phyloP scores from a whole-genome alignment of 2,797 vertebrate species.

The Enteromius afrohamiltoni region DNA sequence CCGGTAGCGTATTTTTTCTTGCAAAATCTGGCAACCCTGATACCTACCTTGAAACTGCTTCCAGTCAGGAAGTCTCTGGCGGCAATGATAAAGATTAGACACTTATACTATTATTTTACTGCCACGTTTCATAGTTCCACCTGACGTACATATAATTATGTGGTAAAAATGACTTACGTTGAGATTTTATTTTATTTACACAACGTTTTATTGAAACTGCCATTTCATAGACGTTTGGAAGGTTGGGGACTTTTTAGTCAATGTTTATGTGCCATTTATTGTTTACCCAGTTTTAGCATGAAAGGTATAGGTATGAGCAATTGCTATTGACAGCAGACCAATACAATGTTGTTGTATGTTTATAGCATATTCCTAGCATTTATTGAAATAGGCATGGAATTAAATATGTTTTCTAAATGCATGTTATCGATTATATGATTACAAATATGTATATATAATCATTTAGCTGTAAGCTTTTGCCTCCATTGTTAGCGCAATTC shows the following conservation, averaged over 20 bases:
- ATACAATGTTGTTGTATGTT: not conserved
- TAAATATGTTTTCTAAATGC: not conserved
- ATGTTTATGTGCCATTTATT: not conserved
- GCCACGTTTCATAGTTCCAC: not conserved
- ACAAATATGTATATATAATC: not conserved
- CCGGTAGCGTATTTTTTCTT: not conserved
- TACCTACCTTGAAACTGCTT: not conserved
- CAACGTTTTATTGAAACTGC: not conserved
- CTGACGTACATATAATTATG: not conserved
- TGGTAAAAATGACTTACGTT: not conserved
- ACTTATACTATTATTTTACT: not conserved
- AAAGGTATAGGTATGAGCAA: not conserved
- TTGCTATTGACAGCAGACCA: not conserved
- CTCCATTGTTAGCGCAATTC: not conserved
- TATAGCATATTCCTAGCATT: not conserved
- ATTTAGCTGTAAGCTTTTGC: not conserved
- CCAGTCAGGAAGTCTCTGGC: not conserved
- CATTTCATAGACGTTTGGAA: not conserved
- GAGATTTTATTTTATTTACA: not conserved
- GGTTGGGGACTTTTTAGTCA: not conserved
- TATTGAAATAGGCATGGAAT: not conserved
- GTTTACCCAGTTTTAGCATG: not conserved
- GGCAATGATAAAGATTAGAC: not conserved
- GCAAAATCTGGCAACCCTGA: conserved; percentile 18
- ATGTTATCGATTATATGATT: not conserved